These are phyloP conservation scores for Empis stercorea DNA, from an alignment of 2,888 invertebrate species.

Conservation along the genomic window DNA sequence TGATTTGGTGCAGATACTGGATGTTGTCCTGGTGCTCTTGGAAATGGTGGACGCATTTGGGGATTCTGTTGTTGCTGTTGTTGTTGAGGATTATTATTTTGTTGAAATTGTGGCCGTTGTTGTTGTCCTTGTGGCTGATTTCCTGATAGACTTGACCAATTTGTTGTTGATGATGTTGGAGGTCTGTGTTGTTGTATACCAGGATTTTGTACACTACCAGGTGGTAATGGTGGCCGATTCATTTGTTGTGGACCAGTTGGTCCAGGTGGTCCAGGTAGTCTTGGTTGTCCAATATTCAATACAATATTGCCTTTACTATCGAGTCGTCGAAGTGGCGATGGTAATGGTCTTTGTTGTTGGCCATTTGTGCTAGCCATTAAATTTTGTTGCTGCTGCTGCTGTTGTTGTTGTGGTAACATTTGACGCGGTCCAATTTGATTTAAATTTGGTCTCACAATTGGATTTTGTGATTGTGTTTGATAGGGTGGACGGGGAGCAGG, in stretches of 20 bases:
- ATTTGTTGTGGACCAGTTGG: constrained; percentile 17
- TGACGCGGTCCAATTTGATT: constrained; percentile 23
- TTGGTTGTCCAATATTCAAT: constrained; percentile 15
- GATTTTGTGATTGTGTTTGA: constrained; percentile 21
- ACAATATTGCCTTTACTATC: constrained; percentile 38
- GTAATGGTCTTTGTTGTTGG: constrained; percentile 20
- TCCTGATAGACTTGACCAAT: constrained; percentile 12
- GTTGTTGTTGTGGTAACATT: constrained; percentile 19
- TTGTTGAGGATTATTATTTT: constrained; percentile 7
- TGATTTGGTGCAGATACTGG: constrained; percentile 17
- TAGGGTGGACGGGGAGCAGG: constrained; percentile 23
- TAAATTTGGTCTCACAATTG: constrained; percentile 11
- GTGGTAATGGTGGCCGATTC: constrained; percentile 20
- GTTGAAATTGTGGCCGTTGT: neutral
- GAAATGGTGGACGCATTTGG: constrained; percentile 23
- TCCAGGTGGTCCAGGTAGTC: constrained; percentile 21
- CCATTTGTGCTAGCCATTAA: constrained; percentile 1
- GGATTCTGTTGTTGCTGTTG: constrained; percentile 21
- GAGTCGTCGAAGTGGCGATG: constrained; percentile 32
- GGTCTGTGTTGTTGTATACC: constrained; percentile 5
- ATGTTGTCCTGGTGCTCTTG: constrained; percentile 27
- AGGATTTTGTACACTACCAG: constrained; percentile 10
- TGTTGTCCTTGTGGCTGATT: constrained; percentile 12
- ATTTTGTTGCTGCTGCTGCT: constrained; percentile 1
- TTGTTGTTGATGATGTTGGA: constrained; percentile 7